phyloP scores from a whole-genome alignment of 2,888 invertebrate genomes.

The Sericinus montela region DNA sequence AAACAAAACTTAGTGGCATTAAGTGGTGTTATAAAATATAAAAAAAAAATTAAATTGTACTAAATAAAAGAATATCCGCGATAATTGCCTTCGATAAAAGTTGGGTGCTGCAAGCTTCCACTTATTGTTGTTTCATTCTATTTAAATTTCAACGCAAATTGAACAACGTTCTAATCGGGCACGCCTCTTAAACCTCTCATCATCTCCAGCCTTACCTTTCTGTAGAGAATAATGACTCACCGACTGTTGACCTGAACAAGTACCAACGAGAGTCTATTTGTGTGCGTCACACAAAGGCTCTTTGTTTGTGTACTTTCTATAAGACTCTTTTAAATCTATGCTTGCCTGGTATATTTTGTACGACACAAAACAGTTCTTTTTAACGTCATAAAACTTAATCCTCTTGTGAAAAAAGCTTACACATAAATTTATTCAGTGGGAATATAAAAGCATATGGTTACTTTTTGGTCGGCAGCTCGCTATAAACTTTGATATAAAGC shows the following conservation, averaged over 20 bases:
- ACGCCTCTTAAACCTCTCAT: conserved; percentile 15
- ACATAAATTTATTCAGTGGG: no score
- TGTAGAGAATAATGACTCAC: conserved; percentile 50
- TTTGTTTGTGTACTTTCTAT: conserved; percentile 23
- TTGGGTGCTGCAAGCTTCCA: neutral
- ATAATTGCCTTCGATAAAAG: neutral
- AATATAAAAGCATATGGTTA: no score
- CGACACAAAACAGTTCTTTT: conserved; percentile 9
- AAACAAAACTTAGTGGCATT: no score
- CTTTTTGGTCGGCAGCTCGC: no score
- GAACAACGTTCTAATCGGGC: conserved; percentile 12
- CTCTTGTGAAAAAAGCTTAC: no score
- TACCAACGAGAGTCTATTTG: conserved; percentile 28
- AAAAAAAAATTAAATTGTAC: no score
- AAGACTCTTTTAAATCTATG: conserved; percentile 31
- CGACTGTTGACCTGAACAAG: conserved; percentile 54
- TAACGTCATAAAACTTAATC: neutral
- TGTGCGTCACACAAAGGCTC: conserved; percentile 28
- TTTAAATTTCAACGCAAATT: conserved; percentile 4
- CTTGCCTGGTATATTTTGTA: conserved; percentile 32
- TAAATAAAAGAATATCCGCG: neutral
- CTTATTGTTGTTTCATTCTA: neutral
- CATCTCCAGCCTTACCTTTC: conserved; percentile 31
- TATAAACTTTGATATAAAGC: no score
- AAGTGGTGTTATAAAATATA: no score